Percentiles rank a stretch among this genome's conserved stretches.
phyloP scores from a whole-genome alignment of 2,888 invertebrate genomes.

The Odontocerum albicorne region DNA sequence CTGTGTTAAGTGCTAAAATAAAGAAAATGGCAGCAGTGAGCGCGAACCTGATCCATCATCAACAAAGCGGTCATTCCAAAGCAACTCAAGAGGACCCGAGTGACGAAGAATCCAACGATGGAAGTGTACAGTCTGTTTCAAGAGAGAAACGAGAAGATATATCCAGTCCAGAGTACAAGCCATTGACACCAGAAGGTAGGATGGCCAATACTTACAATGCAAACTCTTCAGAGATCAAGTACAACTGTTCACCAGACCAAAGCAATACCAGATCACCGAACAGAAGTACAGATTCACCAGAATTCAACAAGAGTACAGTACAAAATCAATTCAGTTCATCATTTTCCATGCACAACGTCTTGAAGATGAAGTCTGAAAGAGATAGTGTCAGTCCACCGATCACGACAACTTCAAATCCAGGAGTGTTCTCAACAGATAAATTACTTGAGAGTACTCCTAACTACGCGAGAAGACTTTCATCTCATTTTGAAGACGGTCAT shows the following conservation, averaged over 20 bases:
- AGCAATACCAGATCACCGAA: conserved; percentile 40
- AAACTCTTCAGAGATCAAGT: conserved; percentile 5
- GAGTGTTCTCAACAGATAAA: conserved; percentile 56
- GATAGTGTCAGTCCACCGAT: conserved; percentile 48
- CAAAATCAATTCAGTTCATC: conserved; percentile 44
- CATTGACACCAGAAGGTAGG: conserved; percentile 43
- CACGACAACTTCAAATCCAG: conserved; percentile 40
- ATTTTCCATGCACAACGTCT: conserved; percentile 55
- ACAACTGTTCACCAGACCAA: conserved; percentile 11
- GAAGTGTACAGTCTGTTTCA: conserved; percentile 48
- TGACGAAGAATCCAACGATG: conserved; percentile 49
- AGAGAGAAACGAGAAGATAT: conserved; percentile 20
- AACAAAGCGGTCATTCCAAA: conserved; percentile 46
- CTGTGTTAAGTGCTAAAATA: background rate
- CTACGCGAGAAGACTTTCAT: conserved; percentile 36
- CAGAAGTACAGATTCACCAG: conserved; percentile 16
- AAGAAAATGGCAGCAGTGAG: conserved; percentile 53
- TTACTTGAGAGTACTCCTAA: conserved; percentile 52
- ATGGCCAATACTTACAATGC: conserved; percentile 42
- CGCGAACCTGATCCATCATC: conserved; percentile 47
- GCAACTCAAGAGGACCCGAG: conserved; percentile 41
- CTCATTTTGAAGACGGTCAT: conserved; percentile 14
- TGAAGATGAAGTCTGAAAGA: conserved; percentile 50
- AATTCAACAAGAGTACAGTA: background rate
- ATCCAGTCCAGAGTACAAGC: conserved; percentile 32